These are phyloP conservation scores for Panthera tigris DNA, from an alignment of 2,113 vertebrate genomes.

Conservation along the genomic window DNA sequence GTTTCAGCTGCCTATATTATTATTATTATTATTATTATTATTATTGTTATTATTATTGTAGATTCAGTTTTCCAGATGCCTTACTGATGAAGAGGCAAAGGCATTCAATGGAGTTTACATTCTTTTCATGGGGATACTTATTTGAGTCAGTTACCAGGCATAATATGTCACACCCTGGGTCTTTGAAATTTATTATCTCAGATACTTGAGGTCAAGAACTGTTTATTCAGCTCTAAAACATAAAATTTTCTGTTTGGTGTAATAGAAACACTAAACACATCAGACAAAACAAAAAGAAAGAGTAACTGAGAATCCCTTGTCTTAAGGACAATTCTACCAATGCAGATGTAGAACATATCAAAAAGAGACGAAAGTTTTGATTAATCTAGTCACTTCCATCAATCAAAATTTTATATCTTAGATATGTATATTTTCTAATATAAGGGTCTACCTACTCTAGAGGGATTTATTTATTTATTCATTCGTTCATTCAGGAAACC, in stretches of 20 bases:
- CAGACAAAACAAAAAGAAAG: neutral
- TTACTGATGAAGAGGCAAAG: neutral
- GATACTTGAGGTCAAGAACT: neutral
- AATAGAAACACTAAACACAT: neutral
- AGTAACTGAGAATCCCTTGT: neutral
- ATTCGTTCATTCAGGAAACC: neutral
- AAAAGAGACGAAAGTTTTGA: neutral
- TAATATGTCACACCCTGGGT: neutral
- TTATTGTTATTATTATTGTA: neutral
- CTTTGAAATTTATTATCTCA: neutral
- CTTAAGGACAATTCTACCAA: neutral
- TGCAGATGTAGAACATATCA: neutral
- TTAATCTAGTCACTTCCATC: neutral
- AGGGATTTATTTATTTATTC: neutral
- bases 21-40: neutral
- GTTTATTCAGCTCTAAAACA: neutral
- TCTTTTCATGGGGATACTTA: neutral
- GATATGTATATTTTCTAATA: neutral
- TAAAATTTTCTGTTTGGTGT: neutral
- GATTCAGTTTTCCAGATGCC: neutral
- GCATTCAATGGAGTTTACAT: neutral
- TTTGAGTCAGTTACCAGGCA: neutral
- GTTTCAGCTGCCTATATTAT: neutral
- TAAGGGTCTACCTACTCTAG: neutral
- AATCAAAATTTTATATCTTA: neutral